Conservation (phyloP, 2,113 vertebrate species). For the Macrotus californicus region DNA sequence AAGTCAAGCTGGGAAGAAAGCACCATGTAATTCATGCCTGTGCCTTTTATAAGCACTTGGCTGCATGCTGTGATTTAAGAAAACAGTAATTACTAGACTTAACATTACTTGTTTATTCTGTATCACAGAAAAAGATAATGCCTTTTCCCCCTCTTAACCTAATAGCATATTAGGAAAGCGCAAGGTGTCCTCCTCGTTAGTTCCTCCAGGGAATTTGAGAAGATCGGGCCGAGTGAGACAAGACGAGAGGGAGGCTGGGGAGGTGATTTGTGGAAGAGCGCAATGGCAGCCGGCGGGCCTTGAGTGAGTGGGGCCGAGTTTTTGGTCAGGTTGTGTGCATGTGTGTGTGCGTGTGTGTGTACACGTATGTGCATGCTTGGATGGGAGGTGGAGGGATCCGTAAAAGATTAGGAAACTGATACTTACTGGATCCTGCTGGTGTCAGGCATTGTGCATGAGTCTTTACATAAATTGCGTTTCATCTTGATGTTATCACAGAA, state of each 20-base stretch:
- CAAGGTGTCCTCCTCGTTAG: not conserved
- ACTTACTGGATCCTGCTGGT: not conserved
- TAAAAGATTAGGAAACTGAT: not conserved
- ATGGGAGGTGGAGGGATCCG: not conserved
- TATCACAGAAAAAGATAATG: slow-evolving; percentile 3
- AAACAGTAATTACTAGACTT: slow-evolving; percentile 54
- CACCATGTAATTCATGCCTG: not conserved
- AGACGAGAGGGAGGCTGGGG: not conserved
- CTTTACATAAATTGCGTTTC: not conserved
- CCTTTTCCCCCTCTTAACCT: not conserved
- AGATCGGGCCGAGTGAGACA: not conserved
- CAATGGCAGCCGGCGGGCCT: not conserved
- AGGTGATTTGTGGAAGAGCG: not conserved
- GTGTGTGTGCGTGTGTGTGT: not conserved
- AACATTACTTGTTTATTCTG: slow-evolving; percentile 41
- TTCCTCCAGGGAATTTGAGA: slow-evolving; percentile 8
- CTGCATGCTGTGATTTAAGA: slow-evolving; percentile 18
- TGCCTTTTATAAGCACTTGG: slow-evolving; percentile 15
- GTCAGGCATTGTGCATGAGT: not conserved
- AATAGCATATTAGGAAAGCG: slow-evolving; percentile 14
- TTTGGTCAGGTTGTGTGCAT: not conserved
- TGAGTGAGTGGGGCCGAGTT: not conserved
- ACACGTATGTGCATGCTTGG: not conserved
- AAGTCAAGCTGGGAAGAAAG: not conserved
- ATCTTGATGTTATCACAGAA: not conserved